phyloP scores from a whole-genome alignment of 2,888 invertebrate genomes.

The Torymus aiolomorphi region DNA sequence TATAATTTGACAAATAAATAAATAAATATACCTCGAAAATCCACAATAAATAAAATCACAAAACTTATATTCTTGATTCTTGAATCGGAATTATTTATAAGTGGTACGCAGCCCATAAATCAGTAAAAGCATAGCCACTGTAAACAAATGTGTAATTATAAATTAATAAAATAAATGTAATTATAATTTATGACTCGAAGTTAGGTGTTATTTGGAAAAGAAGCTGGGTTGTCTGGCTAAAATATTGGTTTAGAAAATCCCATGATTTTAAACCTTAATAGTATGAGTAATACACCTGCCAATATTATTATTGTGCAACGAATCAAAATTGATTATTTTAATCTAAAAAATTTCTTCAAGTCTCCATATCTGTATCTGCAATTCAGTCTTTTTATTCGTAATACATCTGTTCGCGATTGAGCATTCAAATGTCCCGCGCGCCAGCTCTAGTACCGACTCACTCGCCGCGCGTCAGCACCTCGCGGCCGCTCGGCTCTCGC shows the following conservation, averaged over 20 bases:
- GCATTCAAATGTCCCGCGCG: too few relatives aligned
- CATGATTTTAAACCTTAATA: constrained; percentile 86
- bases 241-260: constrained; percentile 88
- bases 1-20: constrained; percentile 28
- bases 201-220: constrained; percentile 82
- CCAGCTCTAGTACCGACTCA: too few relatives aligned
- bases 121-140: constrained; percentile 98
- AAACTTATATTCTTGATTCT: constrained; percentile 83
- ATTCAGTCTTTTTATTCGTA: constrained; percentile 58
- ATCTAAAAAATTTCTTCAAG: constrained; percentile 65
- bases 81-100: constrained; percentile 78
- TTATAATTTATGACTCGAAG: constrained; percentile 89
- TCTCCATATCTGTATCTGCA: constrained; percentile 61
- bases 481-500: too few relatives aligned
- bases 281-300: constrained; percentile 78
- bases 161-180: constrained; percentile 91
- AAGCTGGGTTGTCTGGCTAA: constrained; percentile 93
- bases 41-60: constrained; percentile 83
- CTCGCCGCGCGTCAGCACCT: too few relatives aligned
- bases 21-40: constrained; percentile 66
- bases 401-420: too few relatives aligned
- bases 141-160: constrained; percentile 89
- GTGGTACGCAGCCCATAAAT: constrained; percentile 95
- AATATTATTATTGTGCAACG: constrained; percentile 78
- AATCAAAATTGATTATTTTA: constrained; percentile 68